Conservation (phyloP, 2,888 invertebrate species). For the Subacronicta megacephala region DNA sequence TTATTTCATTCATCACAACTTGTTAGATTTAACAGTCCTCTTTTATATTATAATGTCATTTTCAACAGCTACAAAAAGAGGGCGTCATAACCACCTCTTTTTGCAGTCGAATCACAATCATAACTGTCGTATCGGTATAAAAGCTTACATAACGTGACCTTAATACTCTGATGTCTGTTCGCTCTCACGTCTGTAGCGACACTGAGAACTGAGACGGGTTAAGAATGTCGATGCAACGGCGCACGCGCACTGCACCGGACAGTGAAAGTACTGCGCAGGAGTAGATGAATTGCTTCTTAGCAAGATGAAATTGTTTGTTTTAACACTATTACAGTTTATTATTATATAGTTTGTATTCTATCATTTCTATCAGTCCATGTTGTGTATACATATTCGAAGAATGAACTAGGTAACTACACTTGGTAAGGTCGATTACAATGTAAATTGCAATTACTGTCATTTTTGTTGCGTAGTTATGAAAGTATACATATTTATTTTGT, state of each 20-base stretch:
- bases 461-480: background rate
- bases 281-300: conserved; percentile 18
- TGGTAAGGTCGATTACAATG: background rate
- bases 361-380: too few species aligned
- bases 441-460: background rate
- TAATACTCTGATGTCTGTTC: conserved; percentile 30
- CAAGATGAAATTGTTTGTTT: conserved; percentile 9
- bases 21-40: background rate
- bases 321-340: background rate
- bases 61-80: too few species aligned
- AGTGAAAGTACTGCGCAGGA: conserved; percentile 43
- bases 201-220: conserved; percentile 38
- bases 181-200: conserved; percentile 26
- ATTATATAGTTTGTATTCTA: too few species aligned
- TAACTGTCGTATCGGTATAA: conserved; percentile 10
- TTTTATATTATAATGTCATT: too few species aligned
- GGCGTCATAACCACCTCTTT: too few species aligned
- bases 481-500: background rate
- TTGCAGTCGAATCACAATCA: conserved; percentile 7
- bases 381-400: too few species aligned
- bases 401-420: too few species aligned
- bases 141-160: conserved; percentile 48
- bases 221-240: conserved; percentile 35
- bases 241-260: conserved; percentile 36
- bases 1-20: too few species aligned